Evolutionary conservation across 1,140 invertebrate genomes (phyloP).

Genomic region (Ooceraea biroi): DNA sequence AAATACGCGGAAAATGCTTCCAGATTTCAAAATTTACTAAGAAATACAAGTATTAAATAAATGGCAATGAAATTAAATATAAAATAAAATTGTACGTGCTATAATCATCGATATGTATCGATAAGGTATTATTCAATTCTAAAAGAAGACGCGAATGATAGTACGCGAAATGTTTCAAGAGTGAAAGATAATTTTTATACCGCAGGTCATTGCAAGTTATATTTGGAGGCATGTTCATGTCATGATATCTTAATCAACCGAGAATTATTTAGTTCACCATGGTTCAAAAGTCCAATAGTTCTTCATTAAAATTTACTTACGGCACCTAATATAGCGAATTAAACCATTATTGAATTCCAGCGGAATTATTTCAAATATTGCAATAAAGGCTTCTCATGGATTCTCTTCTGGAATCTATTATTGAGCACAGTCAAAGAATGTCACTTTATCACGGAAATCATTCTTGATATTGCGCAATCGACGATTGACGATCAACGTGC

Average conservation of each 20-base stretch:
- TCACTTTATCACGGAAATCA: conserved; percentile 51
- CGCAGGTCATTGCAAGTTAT: not conserved
- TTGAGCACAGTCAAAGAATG: conserved; percentile 54
- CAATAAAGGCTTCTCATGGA: conserved; percentile 42
- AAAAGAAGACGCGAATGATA: not conserved
- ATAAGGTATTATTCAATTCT: not conserved
- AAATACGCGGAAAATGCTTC: not conserved
- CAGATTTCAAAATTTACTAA: not conserved
- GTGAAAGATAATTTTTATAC: conserved; percentile 8
- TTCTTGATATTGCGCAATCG: conserved; percentile 47
- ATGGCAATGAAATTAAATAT: not conserved
- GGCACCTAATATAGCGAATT: conserved; percentile 41
- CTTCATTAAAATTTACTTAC: conserved; percentile 48
- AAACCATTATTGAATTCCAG: conserved; percentile 48
- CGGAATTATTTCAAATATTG: conserved; percentile 54
- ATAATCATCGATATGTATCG: not conserved
- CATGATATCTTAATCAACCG: conserved; percentile 9
- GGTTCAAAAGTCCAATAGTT: conserved; percentile 9
- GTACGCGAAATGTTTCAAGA: not conserved
- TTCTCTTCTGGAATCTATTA: conserved; percentile 57
- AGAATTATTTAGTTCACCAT: conserved; percentile 33
- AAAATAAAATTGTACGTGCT: not conserved
- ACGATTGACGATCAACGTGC: not conserved
- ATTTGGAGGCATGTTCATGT: not conserved
- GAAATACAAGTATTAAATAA: not conserved